Evolutionary conservation across 2,888 invertebrate species (phyloP), one percentile per base, ranked within the genome.

Genomic region (Pollenia griseotomentosa): DNA sequence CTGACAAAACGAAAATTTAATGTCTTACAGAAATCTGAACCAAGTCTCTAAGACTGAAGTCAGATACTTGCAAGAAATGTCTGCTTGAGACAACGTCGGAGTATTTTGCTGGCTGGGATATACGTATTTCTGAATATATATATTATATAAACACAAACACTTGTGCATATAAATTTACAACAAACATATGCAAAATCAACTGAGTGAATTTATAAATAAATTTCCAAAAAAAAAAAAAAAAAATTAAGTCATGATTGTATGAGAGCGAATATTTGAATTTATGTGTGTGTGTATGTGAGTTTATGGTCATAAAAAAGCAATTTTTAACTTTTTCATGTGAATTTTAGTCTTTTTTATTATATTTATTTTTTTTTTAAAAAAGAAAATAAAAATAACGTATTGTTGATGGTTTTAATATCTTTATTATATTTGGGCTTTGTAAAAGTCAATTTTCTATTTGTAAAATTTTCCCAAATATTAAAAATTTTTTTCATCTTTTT

Each of bases 271-370:
- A 48, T 59, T 23, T 68, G 55, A 48, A 48, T 33, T 5, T 78
- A 59, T 14, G 70, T 51, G 78, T 44, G 73, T 14, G 70, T 51
- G 78, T 44, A 68, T 59, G 48, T 63, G 75, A 77, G 55, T 79
- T 86, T 92, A 89, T 88, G 89, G 90, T 91, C 90, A 91, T 91
- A 91, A 91, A 91, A 92, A 91, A 90, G 89, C 90, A 91, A 91
- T 91, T 91, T 92, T 89, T 59, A 66, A 66, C 59, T 83, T 65
- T 83, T 86, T 75, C 71, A 71, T 57, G 71, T 46, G 40, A 44
- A 19, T 33, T 78, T 59, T 33, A 42, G 68, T 33, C 12, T 23
- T 57, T 51, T 66, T 23, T 53, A 48, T 48, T 63, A 12, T 46
- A 16, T 53, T 33, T 68, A 46, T 10, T 51, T 33, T 68, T n/a